Evolutionary conservation across 2,113 vertebrate species (phyloP).

Genomic region (Myotis davidii): DNA sequence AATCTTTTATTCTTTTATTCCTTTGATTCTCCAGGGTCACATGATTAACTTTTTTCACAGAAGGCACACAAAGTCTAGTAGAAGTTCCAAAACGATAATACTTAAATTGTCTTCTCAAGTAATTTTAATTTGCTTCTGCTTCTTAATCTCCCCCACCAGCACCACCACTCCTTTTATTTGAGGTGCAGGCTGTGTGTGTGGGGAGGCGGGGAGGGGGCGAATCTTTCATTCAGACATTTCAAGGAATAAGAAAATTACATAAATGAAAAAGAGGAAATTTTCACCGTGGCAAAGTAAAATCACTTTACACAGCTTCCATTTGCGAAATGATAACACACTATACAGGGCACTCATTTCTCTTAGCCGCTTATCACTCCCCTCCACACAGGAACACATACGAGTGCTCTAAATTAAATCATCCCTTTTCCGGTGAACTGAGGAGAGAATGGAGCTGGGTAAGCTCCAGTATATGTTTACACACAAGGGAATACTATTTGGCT

Average conservation of each 20-base stretch:
- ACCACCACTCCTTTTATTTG: neutral
- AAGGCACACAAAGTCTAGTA: neutral
- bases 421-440: neutral
- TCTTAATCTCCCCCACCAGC: neutral
- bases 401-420: slow-evolving; percentile 25
- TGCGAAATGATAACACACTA: neutral
- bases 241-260: neutral
- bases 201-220: fast-evolving
- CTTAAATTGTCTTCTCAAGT: neutral
- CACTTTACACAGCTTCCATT: neutral
- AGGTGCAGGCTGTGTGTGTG: too few relatives aligned
- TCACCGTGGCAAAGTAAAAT: slow-evolving; percentile 22
- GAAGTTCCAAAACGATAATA: neutral
- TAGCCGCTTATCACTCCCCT: neutral
- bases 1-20: neutral
- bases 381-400: neutral
- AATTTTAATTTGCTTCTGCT: neutral
- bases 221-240: slow-evolving; percentile 24
- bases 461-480: slow-evolving; percentile 9
- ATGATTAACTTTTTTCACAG: neutral
- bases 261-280: slow-evolving; percentile 34
- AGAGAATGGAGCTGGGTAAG: neutral
- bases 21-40: neutral
- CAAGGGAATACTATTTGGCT: neutral
- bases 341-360: neutral